Evolutionary conservation across 2,888 invertebrate species (phyloP), one percentile per base, ranked within the genome.

Genomic region (Eudasyphora cyanicolor): DNA sequence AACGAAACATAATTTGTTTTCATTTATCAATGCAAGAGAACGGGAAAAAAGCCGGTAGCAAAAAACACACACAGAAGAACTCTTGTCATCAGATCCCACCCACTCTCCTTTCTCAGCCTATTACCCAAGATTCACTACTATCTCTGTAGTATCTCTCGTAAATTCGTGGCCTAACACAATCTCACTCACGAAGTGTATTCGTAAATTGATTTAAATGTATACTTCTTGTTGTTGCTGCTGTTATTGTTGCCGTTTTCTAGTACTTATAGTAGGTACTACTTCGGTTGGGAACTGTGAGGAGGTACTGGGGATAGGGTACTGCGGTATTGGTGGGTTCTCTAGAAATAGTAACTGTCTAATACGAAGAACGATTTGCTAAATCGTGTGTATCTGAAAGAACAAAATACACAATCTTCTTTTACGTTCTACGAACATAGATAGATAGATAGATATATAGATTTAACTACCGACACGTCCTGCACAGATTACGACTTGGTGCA

Each of bases 161-260:
- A 64, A 64, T 64, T 64, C 64, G 35, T 67, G 42, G 60, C 29
- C 24, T 17, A 24, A 73, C 73, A 71, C 76, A 78, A n/a, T n/a
- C 24, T 75, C 57, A 24, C 57, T 81, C 70, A 78, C 71, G 78
- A 73, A 71, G 84, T 49, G 67, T 49, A 78, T 81, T 81, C 81
- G 75, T 78, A 64, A 84, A 81, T 84, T 81, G 78, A 84, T 81
- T 84, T 81, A 71, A 80, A 83, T 84, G 62, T 76, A 78, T 8
- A 75, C 49, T 81, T n/a, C n/a, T 70, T 78, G 24, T 42, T 67
- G 17, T 17, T 19, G 4, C 38, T 62, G 32, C 14, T 35, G 29
- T 2, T n/a, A n/a, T 32, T 29, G 27, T 67, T 67, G 67, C 24
- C 42, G 12, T 38, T 17, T 14, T 67, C 8, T 27, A 24, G 60